Evolutionary conservation across 1,140 invertebrate genomes (phyloP).

Genomic region (Galendromus occidentalis): DNA sequence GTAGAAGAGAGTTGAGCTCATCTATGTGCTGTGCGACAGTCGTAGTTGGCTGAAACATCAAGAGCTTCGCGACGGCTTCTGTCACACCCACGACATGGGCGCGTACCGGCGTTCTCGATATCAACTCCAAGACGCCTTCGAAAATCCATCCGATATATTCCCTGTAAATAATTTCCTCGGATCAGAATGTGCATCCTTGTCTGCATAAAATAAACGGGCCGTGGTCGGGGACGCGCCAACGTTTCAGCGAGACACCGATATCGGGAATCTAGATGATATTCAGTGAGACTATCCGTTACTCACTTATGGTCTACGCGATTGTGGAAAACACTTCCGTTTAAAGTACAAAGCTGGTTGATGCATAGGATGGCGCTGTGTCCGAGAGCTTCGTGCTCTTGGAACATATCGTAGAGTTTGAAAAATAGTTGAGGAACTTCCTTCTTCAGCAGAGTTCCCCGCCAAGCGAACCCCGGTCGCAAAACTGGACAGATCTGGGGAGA

Average conservation of each 20-base stretch:
- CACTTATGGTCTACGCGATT: conserved; percentile 31
- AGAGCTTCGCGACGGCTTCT: neutral
- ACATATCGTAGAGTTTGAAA: conserved; percentile 50
- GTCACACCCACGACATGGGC: neutral
- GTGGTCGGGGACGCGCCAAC: too few species aligned
- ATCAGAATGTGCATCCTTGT: too few species aligned
- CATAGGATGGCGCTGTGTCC: conserved; percentile 53
- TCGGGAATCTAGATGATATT: too few species aligned
- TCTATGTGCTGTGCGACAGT: neutral
- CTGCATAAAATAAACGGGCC: too few species aligned
- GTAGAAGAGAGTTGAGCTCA: conserved; percentile 44
- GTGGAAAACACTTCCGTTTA: conserved; percentile 47
- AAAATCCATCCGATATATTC: neutral
- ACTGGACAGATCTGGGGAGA: conserved; percentile 35
- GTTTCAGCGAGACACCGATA: too few species aligned
- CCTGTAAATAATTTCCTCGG: neutral
- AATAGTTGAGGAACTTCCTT: conserved; percentile 49
- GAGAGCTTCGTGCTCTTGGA: conserved; percentile 44
- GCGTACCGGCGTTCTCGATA: neutral
- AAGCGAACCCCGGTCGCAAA: conserved; percentile 38
- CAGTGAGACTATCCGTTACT: neutral
- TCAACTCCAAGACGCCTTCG: neutral
- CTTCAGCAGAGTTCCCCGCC: conserved; percentile 54
- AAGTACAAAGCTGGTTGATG: conserved; percentile 51
- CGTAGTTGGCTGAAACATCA: conserved; percentile 10